Evolutionary conservation across 2,888 invertebrate genomes (phyloP).

Genomic region (Pyrrhosoma nymphula): DNA sequence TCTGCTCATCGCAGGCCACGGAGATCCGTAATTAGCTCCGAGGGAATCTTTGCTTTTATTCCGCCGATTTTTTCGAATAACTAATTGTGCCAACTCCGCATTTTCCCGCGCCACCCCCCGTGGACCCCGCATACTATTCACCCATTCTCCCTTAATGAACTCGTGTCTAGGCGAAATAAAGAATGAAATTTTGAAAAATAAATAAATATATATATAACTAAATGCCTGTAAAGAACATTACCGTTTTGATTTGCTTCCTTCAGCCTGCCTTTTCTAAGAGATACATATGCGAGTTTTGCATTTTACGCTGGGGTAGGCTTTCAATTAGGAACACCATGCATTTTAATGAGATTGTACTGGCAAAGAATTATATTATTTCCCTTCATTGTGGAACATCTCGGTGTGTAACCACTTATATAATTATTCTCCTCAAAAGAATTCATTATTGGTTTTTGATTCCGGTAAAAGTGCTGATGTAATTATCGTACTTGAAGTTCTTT

Average conservation of each 20-base stretch:
- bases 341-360: background rate
- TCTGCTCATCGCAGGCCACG: constrained; percentile 45
- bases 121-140: background rate
- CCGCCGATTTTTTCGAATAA: constrained; percentile 24
- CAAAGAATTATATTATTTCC: background rate
- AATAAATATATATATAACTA: background rate
- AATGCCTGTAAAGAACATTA: background rate
- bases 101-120: background rate
- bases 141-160: background rate
- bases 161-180: background rate
- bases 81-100: constrained; percentile 36
- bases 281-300: background rate
- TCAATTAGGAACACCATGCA: background rate
- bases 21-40: constrained; percentile 43
- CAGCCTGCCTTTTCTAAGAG: background rate
- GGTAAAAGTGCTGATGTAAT: background rate
- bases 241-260: background rate
- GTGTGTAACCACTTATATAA: background rate
- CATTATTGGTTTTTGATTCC: background rate
- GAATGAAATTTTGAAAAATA: background rate
- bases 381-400: background rate
- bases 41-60: constrained; percentile 22
- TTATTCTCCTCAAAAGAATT: background rate
- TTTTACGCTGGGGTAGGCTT: background rate
- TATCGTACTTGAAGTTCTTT: background rate